phyloP scores from a whole-genome alignment of 2,113 vertebrate genomes.

The Pangasianodon hypophthalmus region DNA sequence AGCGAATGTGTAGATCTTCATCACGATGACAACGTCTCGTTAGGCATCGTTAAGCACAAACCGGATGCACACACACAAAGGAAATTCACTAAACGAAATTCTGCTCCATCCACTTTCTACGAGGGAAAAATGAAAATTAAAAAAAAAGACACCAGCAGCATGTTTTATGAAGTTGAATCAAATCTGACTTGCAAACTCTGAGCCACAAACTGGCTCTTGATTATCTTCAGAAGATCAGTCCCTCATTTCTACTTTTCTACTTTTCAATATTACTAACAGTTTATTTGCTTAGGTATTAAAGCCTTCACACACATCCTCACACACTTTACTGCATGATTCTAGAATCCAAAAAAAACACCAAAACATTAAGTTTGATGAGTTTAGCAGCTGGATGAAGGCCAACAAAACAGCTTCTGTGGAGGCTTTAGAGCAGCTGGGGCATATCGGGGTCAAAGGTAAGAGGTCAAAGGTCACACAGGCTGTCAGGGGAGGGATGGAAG shows the following conservation, averaged over 20 bases:
- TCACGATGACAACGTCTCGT: background rate
- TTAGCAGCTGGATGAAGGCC: conserved; percentile 6
- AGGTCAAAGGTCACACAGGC: conserved; percentile 17
- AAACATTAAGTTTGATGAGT: background rate
- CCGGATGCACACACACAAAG: no score
- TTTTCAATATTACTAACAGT: no score
- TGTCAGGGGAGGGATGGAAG: conserved; percentile 5
- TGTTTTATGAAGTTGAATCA: no score
- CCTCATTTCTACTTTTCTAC: no score
- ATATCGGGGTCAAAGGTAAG: background rate
- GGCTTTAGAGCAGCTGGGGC: background rate
- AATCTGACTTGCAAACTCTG: no score
- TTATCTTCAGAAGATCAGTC: no score
- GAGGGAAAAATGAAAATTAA: background rate
- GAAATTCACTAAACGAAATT: background rate
- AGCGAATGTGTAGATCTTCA: background rate
- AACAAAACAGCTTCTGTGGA: background rate
- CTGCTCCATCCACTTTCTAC: background rate
- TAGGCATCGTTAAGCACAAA: background rate
- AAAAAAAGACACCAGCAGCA: no score
- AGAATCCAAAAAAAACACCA: no score
- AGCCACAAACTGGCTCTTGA: no score
- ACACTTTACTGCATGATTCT: background rate
- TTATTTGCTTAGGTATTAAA: background rate
- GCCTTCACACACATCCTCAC: background rate